Base-by-base conservation (phyloP, 2,113 vertebrate species). In the Promerops cafer region DNA sequence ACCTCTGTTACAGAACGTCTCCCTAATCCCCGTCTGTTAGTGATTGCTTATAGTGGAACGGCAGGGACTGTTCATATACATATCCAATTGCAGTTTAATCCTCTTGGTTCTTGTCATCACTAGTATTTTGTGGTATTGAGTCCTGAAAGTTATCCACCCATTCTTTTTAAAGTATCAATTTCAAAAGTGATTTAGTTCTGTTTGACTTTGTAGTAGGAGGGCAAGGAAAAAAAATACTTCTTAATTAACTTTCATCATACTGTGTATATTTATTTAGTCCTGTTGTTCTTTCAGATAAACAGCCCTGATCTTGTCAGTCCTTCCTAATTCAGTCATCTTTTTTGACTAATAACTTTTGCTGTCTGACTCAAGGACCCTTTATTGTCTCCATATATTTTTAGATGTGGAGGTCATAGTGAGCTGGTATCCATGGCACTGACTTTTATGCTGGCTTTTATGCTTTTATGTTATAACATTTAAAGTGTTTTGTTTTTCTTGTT, bases 191-290 rank as follows among this genome's bases (percentile, higher is more conserved):
- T 83, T 93, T 69, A 40, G 9, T 91, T 96, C 59, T 72, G 44
- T 77, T 83, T 91, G 87, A 87, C 64, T 91, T 96, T 52, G 54
- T 81, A 57, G 77, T 91, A 85, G 59, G 50, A 89, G 37, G 47
- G 37, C 40, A 65, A 70, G 59, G 66, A 37, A 90, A 91, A 91
- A 90, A 93, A 88, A 24, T 60, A 64, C 30, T 87, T 87, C 49
- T 56, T 79, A 84, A 83, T 83, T 94, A 60, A 70, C 54, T 89
- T 93, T 42, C 52, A 61, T 39, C 74, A 5, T 91, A 27, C 66
- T 85, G 52, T 88, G 47, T 83, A 5, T 91, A 54, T 94, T 89
- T 83, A 59, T 93, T 54, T 60, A 91, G 71, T 72, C 35, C n/a
- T 61, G 10, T 75, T 78, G 69, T 77, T 75, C 63, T 94, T 89